phyloP scores from a whole-genome alignment of 2,888 invertebrate genomes.

The Torymus aiolomorphi region DNA sequence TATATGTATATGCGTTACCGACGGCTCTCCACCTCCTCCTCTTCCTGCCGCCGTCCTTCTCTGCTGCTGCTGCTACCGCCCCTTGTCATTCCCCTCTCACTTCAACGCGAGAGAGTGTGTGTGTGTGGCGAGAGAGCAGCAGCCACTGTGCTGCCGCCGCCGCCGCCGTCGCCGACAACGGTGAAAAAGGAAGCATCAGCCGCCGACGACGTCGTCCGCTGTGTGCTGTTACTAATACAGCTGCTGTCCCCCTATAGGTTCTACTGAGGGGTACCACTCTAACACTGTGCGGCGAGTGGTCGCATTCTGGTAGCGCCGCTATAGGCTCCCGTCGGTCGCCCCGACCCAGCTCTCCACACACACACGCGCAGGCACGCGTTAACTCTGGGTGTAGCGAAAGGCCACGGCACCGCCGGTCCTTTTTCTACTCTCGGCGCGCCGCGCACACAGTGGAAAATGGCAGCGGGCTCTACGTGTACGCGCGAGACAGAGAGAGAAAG shows the following conservation, averaged over 20 bases:
- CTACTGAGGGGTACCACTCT: background rate
- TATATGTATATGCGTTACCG: slow-evolving; percentile 22
- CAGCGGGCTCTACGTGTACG: slow-evolving; percentile 15
- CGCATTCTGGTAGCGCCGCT: no score
- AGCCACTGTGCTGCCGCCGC: background rate
- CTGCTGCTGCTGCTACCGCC: background rate
- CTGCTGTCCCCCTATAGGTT: background rate
- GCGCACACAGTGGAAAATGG: slow-evolving; percentile 17
- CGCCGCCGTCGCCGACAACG: background rate
- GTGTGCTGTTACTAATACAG: background rate
- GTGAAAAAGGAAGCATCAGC: slow-evolving; percentile 5
- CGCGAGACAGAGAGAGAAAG: background rate
- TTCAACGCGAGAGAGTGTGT: background rate
- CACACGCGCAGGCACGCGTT: no score
- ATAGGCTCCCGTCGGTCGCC: no score
- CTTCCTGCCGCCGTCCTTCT: slow-evolving; percentile 14
- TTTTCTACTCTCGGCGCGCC: no score
- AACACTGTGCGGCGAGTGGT: no score
- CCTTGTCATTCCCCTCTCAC: slow-evolving; percentile 29
- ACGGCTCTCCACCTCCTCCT: slow-evolving; percentile 29
- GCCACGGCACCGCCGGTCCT: no score
- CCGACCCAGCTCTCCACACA: no score
- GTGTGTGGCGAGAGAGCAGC: background rate
- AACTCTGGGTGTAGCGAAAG: no score
- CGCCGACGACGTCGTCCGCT: background rate